Evolutionary conservation across 2,797 vertebrate genomes (phyloP).

Genomic region (Myotis pilosus): DNA sequence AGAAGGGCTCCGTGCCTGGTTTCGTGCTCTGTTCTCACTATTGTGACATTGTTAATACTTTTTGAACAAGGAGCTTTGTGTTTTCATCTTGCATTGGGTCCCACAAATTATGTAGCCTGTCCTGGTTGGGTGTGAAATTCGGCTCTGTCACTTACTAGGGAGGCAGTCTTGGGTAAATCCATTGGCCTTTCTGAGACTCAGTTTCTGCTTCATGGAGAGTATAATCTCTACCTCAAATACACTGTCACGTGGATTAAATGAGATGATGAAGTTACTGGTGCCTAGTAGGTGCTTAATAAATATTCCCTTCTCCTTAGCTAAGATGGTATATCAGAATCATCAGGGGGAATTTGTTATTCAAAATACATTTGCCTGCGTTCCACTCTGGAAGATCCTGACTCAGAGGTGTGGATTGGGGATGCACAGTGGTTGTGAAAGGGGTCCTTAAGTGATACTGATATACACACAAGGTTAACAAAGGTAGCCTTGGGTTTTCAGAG

Average conservation of each 20-base stretch:
- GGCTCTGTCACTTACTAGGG: not conserved
- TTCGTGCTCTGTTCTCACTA: not conserved
- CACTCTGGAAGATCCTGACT: not conserved
- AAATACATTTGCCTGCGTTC: not conserved
- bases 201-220: not conserved
- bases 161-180: not conserved
- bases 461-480: not conserved
- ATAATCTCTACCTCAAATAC: not conserved
- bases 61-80: not conserved
- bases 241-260: not conserved
- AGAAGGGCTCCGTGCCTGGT: not conserved
- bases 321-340: not conserved
- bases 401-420: not conserved
- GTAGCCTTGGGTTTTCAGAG: conserved; percentile 6
- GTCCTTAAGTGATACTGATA: not conserved
- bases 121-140: not conserved
- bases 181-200: not conserved
- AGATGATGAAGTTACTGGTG: not conserved
- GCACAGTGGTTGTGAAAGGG: not conserved
- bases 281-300: not conserved
- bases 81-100: not conserved
- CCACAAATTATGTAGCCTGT: not conserved
- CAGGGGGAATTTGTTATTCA: not conserved
- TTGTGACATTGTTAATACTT: not conserved
- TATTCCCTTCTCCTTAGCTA: not conserved